Percentiles rank a stretch among this genome's conserved stretches.
Conservation (phyloP, 2,113 vertebrate species). For the Pomatorhinus ruficollis region DNA sequence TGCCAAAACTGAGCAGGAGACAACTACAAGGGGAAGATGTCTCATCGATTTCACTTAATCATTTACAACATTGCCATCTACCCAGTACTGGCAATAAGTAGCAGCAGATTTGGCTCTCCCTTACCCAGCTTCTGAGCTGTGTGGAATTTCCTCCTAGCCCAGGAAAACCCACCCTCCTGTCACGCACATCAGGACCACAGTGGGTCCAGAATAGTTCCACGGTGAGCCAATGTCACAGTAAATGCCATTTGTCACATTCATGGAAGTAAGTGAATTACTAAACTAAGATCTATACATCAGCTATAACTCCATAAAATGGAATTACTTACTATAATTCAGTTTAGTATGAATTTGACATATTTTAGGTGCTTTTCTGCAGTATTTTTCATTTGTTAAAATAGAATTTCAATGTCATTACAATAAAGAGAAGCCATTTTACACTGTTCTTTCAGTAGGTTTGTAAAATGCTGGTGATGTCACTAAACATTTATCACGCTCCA, state of each 20-base stretch:
- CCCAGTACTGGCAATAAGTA: neutral
- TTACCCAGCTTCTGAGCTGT: neutral
- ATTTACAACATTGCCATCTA: neutral
- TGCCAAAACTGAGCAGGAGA: slow-evolving; percentile 45
- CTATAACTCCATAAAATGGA: neutral
- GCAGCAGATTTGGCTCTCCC: neutral
- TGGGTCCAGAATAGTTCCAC: neutral
- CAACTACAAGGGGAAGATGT: slow-evolving; percentile 8
- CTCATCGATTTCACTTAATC: slow-evolving; percentile 34
- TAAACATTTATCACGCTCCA: neutral
- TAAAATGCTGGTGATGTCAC: neutral
- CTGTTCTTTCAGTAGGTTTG: neutral
- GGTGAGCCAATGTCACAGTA: neutral
- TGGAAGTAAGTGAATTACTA: neutral
- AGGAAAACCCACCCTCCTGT: neutral
- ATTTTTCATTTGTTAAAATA: neutral
- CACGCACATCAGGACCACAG: neutral
- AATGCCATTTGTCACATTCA: neutral
- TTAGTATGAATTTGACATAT: neutral
- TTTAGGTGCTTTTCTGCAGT: neutral
- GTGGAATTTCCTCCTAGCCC: neutral
- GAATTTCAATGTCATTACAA: neutral
- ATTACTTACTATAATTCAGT: neutral
- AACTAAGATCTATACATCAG: neutral
- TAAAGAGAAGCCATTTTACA: neutral